These are phyloP conservation scores for Drosophila arawakana DNA, from an alignment of 1,140 invertebrate genomes.

Conservation along the genomic window DNA sequence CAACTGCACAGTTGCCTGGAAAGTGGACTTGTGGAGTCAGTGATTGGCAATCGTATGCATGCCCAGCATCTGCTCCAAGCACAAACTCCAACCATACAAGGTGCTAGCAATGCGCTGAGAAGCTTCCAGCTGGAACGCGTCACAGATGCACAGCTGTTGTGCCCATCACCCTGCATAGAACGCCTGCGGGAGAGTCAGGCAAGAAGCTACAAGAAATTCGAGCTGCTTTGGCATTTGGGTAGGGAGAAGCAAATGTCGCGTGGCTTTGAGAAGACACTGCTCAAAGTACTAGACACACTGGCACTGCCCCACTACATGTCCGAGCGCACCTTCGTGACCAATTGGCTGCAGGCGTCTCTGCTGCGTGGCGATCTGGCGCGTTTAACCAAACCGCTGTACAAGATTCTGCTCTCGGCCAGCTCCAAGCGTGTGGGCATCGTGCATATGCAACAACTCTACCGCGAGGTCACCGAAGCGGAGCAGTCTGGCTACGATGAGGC, in stretches of 20 bases:
- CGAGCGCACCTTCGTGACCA: conserved; percentile 80
- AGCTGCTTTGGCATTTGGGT: conserved; percentile 92
- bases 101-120: conserved; percentile 46
- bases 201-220: conserved; percentile 90
- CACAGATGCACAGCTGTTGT: conserved; percentile 75
- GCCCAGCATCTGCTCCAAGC: conserved; percentile 71
- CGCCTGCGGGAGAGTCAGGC: conserved; percentile 85
- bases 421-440: conserved; percentile 94
- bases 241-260: conserved; percentile 86
- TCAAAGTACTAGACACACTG: conserved; percentile 79
- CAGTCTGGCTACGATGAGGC: conserved; percentile 78
- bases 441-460: conserved; percentile 91
- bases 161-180: conserved; percentile 59
- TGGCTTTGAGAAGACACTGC: conserved; percentile 81
- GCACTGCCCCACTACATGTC: conserved; percentile 79
- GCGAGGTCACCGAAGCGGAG: conserved; percentile 85
- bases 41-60: conserved; percentile 80
- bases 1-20: conserved; percentile 82
- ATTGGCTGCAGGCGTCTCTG: conserved; percentile 86
- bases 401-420: conserved; percentile 91
- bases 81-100: conserved; percentile 22
- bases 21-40: conserved; percentile 78
- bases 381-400: conserved; percentile 92
- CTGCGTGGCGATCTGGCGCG: conserved; percentile 91
- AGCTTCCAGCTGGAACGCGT: conserved; percentile 65